These are phyloP conservation scores for Andrena trimmerana DNA, from an alignment of 2,888 invertebrate species.

Conservation along the genomic window DNA sequence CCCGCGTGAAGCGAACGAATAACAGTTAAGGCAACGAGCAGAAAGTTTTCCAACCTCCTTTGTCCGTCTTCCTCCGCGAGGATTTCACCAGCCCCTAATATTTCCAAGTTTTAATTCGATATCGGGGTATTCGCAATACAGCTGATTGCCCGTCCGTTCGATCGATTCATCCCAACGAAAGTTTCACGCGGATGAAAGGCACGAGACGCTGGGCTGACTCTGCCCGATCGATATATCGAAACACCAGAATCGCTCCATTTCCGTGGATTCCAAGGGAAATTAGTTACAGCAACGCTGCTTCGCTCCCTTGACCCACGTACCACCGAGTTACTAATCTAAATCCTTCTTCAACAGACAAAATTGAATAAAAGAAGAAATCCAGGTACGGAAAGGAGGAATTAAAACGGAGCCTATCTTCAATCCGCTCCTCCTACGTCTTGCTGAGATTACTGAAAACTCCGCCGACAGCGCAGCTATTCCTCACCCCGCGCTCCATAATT, in stretches of 20 bases:
- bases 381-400: too few relatives aligned
- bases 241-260: slow-evolving; percentile 23
- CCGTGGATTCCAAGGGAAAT: slow-evolving; percentile 37
- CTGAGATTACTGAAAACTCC: background rate
- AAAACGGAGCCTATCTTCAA: too few relatives aligned
- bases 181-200: slow-evolving; percentile 36
- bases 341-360: background rate
- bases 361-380: too few relatives aligned
- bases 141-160: slow-evolving; percentile 47
- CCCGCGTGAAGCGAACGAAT: slow-evolving; percentile 8
- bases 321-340: background rate
- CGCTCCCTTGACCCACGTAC: too few relatives aligned
- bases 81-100: slow-evolving; percentile 20
- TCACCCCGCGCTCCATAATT: background rate
- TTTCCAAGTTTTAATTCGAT: slow-evolving; percentile 51
- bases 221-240: slow-evolving; percentile 29
- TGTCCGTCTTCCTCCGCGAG: slow-evolving; percentile 2
- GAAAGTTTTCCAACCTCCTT: background rate
- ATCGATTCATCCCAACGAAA: slow-evolving; percentile 38
- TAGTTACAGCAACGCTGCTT: slow-evolving; percentile 11
- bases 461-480: background rate
- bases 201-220: background rate
- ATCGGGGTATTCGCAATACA: slow-evolving; percentile 47
- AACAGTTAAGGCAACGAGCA: slow-evolving; percentile 15
- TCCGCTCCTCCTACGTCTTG: background rate